Evolutionary conservation across 1,140 invertebrate genomes (phyloP).

Genomic region (Zaprionus lachaisei): DNA sequence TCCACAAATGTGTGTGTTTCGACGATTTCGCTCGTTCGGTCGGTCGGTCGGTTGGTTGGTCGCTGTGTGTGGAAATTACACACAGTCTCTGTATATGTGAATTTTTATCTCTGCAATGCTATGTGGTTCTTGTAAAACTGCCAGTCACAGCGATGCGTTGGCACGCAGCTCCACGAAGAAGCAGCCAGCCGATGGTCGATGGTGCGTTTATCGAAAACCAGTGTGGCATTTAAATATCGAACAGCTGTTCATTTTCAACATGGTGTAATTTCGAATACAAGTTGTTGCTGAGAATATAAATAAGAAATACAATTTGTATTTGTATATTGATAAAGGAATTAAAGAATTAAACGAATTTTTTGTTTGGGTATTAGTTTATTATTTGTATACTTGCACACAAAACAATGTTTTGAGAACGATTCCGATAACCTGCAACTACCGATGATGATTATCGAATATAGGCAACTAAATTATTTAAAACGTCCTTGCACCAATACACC

Average conservation of each 20-base stretch:
- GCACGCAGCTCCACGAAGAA: slow-evolving; percentile 22
- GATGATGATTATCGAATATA: background rate
- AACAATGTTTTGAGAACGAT: background rate
- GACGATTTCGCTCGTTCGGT: slow-evolving; percentile 28
- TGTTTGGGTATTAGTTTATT: background rate
- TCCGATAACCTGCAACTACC: background rate
- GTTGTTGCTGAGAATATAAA: background rate
- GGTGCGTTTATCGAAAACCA: slow-evolving; percentile 33
- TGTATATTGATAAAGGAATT: background rate
- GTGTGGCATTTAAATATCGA: slow-evolving; percentile 31
- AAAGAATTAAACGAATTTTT: background rate
- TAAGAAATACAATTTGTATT: background rate
- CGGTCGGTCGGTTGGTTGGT: slow-evolving; percentile 4
- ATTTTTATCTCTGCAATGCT: slow-evolving; percentile 63
- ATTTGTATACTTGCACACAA: background rate
- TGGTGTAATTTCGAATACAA: background rate
- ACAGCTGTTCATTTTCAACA: slow-evolving; percentile 33
- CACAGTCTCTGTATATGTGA: slow-evolving; percentile 59
- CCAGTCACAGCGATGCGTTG: slow-evolving; percentile 48
- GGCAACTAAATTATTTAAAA: background rate
- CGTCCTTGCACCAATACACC: background rate
- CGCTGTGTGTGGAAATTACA: slow-evolving; percentile 50
- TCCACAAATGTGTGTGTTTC: slow-evolving; percentile 29
- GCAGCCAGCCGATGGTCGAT: slow-evolving; percentile 19
- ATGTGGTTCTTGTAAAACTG: slow-evolving; percentile 58